A percentile compares a stretch with the other conserved stretches of the same genome.
Conservation (phyloP, 1,140 invertebrate species). For the Nebria ingens region DNA sequence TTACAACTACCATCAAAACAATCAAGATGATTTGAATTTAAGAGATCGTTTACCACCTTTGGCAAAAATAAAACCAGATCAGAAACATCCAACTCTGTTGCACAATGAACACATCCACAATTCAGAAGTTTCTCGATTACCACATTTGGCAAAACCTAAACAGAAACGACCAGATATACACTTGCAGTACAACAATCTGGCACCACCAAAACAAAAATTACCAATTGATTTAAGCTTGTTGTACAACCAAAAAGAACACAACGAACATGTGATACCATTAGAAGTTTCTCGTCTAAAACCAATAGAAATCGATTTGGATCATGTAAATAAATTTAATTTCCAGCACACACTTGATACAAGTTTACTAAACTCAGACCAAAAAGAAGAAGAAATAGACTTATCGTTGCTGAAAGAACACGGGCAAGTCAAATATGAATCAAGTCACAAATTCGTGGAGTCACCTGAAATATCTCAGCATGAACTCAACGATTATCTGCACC, state of each 20-base stretch:
- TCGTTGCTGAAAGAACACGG: background rate
- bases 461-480: background rate
- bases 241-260: background rate
- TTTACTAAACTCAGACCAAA: no score
- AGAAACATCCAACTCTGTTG: no score
- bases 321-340: background rate
- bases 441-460: background rate
- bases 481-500: background rate
- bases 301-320: background rate
- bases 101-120: no score
- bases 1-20: no score
- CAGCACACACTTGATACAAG: no score
- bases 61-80: no score
- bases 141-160: no score
- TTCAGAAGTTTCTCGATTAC: no score
- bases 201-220: background rate
- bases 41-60: no score
- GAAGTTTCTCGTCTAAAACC: background rate
- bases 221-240: background rate
- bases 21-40: no score
- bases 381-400: background rate
- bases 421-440: background rate
- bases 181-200: no score
- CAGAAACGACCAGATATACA: no score
- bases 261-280: background rate